Percentiles rank a stretch among this genome's conserved stretches.
Evolutionary conservation across 2,797 vertebrate species (phyloP).

Genomic region (Micropoecilia bifurca): DNA sequence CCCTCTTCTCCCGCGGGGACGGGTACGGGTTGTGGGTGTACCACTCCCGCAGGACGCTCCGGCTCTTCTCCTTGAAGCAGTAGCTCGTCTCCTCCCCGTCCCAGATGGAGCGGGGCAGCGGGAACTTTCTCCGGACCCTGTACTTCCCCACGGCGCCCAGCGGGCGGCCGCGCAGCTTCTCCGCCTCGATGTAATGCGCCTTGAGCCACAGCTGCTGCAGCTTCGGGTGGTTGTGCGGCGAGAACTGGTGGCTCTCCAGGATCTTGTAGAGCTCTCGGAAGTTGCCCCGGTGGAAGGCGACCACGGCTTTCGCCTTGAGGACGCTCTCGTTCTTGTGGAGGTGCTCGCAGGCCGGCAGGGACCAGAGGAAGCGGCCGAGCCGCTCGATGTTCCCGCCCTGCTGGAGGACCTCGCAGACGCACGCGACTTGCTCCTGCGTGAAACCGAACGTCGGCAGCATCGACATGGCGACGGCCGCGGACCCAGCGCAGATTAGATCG

Average conservation of each 20-base stretch:
- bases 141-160: slow-evolving; percentile 97
- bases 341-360: slow-evolving; percentile 97
- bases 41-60: slow-evolving; percentile 96
- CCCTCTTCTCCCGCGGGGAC: slow-evolving; percentile 95
- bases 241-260: slow-evolving; percentile 97
- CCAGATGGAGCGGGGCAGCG: slow-evolving; percentile 96
- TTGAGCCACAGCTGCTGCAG: slow-evolving; percentile 98
- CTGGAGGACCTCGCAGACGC: slow-evolving; percentile 97
- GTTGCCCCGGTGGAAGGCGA: slow-evolving; percentile 97
- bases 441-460: slow-evolving; percentile 98
- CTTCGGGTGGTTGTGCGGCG: slow-evolving; percentile 96
- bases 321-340: slow-evolving; percentile 99
- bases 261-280: slow-evolving; percentile 99
- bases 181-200: slow-evolving; percentile 97
- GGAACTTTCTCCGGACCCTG: slow-evolving; percentile 96
- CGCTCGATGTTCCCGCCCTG: slow-evolving; percentile 97
- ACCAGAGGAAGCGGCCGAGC: slow-evolving; percentile 96
- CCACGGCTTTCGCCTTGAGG: slow-evolving; percentile 97
- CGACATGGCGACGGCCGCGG: slow-evolving; percentile 88
- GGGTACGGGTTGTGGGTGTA: slow-evolving; percentile 98
- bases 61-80: slow-evolving; percentile 98
- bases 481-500: slow-evolving; percentile 60
- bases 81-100: slow-evolving; percentile 98
- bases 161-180: slow-evolving; percentile 94
- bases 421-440: slow-evolving; percentile 99